A percentile compares a stretch with the other conserved stretches of the same genome.
Evolutionary conservation across 2,888 invertebrate genomes (phyloP).

Genomic region (Megamerina dolium): DNA sequence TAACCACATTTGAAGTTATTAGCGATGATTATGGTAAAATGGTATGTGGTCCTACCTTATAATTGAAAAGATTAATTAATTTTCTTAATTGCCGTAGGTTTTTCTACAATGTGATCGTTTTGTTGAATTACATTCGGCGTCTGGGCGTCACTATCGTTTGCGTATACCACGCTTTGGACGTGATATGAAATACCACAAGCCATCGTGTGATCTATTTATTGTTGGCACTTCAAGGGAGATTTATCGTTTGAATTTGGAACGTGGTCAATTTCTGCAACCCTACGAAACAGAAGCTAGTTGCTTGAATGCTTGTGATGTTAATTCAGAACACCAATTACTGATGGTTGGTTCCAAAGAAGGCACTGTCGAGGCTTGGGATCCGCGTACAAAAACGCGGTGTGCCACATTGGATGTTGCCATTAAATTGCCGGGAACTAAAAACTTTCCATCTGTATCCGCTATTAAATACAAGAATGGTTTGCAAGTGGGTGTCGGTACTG

Average conservation of each 20-base stretch:
- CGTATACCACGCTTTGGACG: constrained; percentile 93
- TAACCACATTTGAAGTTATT: constrained; percentile 84
- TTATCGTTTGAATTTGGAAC: constrained; percentile 89
- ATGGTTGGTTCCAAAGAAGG: constrained; percentile 85
- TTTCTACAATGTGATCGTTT: constrained; percentile 83
- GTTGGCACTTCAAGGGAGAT: constrained; percentile 86
- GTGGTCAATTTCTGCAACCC: constrained; percentile 89
- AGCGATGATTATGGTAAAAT: constrained; percentile 96
- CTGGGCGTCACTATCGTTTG: constrained; percentile 83
- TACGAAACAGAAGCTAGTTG: constrained; percentile 67
- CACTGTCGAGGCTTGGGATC: constrained; percentile 95
- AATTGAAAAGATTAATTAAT: neutral
- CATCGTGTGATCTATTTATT: constrained; percentile 86
- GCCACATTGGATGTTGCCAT: constrained; percentile 79
- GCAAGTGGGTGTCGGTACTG: constrained; percentile 84
- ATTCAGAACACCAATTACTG: constrained; percentile 81
- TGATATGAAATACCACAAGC: constrained; percentile 84
- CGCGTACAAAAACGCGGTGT: constrained; percentile 69
- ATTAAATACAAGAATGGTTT: constrained; percentile 70
- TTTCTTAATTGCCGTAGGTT: constrained; percentile 21
- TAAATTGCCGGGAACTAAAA: constrained; percentile 54
- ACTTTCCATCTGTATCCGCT: constrained; percentile 55
- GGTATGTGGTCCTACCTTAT: constrained; percentile 24
- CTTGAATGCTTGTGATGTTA: constrained; percentile 79
- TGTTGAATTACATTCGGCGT: constrained; percentile 92